Conservation (phyloP, 2,113 vertebrate species). For the Anhinga anhinga region DNA sequence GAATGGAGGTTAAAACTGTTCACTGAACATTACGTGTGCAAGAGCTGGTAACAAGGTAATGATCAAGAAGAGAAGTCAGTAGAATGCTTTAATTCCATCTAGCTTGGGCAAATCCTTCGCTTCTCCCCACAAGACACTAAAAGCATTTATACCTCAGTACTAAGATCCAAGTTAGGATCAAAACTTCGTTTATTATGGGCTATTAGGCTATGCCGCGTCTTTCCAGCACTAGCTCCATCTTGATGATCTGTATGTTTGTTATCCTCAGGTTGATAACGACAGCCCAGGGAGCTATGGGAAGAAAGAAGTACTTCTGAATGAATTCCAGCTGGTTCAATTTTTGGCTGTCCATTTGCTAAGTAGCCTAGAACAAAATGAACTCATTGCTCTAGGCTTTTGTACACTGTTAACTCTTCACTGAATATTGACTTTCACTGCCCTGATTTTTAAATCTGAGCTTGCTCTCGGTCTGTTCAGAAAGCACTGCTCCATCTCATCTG, state of each 20-base stretch:
- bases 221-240: neutral
- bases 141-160: neutral
- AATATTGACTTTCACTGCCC: neutral
- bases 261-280: neutral
- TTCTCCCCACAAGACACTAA: neutral
- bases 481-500: neutral
- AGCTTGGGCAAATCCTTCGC: neutral
- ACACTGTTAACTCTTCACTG: neutral
- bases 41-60: neutral
- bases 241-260: neutral
- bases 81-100: neutral
- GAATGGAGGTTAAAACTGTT: neutral
- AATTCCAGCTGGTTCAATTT: neutral
- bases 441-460: neutral
- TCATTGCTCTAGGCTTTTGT: neutral
- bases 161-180: neutral
- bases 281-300: neutral
- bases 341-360: neutral
- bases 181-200: neutral
- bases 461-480: neutral
- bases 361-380: slow-evolving; percentile 28
- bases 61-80: neutral
- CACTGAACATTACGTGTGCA: neutral
- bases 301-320: neutral
- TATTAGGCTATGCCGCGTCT: neutral